These are phyloP conservation scores for Brachypalpus laphriformis DNA, from an alignment of 2,888 invertebrate genomes.

Conservation along the genomic window DNA sequence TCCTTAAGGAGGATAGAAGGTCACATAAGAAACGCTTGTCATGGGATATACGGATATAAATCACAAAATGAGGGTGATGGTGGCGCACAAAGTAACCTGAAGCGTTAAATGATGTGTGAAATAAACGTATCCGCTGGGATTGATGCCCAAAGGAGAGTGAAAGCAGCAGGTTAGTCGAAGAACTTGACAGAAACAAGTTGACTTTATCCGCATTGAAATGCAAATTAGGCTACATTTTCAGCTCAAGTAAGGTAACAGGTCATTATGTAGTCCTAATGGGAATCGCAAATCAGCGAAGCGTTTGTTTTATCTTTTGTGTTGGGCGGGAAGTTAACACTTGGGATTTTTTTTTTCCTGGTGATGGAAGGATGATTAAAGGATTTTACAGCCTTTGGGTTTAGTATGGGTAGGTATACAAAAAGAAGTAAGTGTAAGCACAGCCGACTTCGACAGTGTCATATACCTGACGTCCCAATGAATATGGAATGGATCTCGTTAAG, in stretches of 20 bases:
- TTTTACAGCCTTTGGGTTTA: too few species aligned
- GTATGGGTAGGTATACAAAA: too few species aligned
- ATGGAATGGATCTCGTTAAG: too few species aligned
- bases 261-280: conserved; percentile 21
- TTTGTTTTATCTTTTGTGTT: neutral
- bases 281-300: conserved; percentile 26
- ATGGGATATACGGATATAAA: conserved; percentile 69
- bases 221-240: conserved; percentile 57
- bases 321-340: neutral
- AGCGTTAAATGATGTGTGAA: conserved; percentile 81
- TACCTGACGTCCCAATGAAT: too few species aligned
- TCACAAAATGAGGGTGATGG: conserved; percentile 53
- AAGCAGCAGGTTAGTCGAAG: too few species aligned
- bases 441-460: too few species aligned
- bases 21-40: conserved; percentile 45
- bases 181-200: conserved; percentile 31
- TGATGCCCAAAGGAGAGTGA: conserved; percentile 12
- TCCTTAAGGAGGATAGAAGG: conserved; percentile 44
- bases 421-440: too few species aligned
- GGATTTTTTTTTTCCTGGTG: neutral
- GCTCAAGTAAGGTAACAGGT: conserved; percentile 37
- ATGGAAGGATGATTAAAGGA: neutral
- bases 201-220: conserved; percentile 53
- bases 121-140: conserved; percentile 79
- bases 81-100: conserved; percentile 37